A percentile compares a stretch with the other conserved stretches of the same genome.
Conservation (phyloP, 2,113 vertebrate genomes). For the Urocolius indicus region DNA sequence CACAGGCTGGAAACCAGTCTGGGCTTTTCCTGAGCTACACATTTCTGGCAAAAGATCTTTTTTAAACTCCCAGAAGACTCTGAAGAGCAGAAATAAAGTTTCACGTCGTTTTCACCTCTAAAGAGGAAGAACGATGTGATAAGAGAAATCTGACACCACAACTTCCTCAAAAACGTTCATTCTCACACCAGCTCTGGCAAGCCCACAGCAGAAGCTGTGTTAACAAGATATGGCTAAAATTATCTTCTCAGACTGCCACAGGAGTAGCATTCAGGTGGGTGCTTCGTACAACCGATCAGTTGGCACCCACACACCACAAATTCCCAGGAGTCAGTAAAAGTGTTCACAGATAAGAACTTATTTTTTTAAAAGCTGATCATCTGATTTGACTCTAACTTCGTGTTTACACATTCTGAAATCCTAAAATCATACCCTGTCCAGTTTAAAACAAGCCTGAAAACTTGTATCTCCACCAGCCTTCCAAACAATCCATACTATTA, state of each 20-base stretch:
- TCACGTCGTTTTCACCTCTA: not conserved
- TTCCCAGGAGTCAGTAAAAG: not conserved
- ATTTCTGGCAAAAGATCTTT: not conserved
- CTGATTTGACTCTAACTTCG: not conserved
- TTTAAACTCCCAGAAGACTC: not conserved
- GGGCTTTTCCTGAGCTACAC: not conserved
- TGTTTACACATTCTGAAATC: not conserved
- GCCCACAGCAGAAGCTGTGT: not conserved
- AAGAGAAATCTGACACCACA: not conserved
- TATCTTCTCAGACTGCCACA: not conserved
- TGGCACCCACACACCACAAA: rapidly evolving
- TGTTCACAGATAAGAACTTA: not conserved
- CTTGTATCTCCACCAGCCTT: not conserved
- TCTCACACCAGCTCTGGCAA: not conserved
- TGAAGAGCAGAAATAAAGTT: not conserved
- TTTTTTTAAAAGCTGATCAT: not conserved
- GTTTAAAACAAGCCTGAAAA: not conserved
- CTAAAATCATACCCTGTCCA: not conserved
- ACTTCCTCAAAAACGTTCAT: not conserved
- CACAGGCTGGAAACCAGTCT: not conserved
- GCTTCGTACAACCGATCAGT: not conserved
- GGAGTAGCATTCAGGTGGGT: not conserved
- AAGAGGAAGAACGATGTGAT: not conserved
- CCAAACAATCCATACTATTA: not conserved
- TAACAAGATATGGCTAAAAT: not conserved